A percentile compares a stretch with the other conserved stretches of the same genome.
These are phyloP conservation scores for Phrynocephalus versicolor DNA, from an alignment of 2,113 vertebrate genomes.

Conservation along the genomic window DNA sequence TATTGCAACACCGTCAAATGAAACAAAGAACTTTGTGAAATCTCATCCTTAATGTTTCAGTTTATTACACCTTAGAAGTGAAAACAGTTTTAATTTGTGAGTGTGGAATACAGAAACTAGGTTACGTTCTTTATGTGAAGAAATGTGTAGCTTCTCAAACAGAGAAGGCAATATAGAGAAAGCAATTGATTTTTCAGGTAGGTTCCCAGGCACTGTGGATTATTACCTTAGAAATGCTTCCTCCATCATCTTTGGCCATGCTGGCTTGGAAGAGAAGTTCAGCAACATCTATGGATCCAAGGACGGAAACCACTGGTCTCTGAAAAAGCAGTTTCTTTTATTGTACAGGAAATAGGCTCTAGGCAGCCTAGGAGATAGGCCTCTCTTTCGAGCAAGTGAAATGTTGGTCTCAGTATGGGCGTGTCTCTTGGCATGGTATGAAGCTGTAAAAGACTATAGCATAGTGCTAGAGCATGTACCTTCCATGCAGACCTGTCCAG, in stretches of 20 bases:
- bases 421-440: too few relatives aligned
- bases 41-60: neutral
- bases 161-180: neutral
- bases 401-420: too few relatives aligned
- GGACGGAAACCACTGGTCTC: neutral
- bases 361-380: too few relatives aligned
- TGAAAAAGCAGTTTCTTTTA: too few relatives aligned
- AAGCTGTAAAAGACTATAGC: neutral
- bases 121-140: neutral
- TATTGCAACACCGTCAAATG: neutral
- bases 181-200: slow-evolving; percentile 10
- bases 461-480: too few relatives aligned
- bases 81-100: slow-evolving; percentile 12
- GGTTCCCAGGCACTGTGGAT: neutral
- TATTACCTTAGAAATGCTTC: neutral
- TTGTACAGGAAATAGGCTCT: too few relatives aligned
- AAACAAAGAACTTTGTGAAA: neutral
- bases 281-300: neutral
- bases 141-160: neutral
- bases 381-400: too few relatives aligned
- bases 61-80: neutral
- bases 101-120: neutral
- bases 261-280: neutral
- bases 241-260: neutral
- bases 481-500: too few relatives aligned